A percentile compares a stretch with the other conserved stretches of the same genome.
phyloP scores from a whole-genome alignment of 2,888 invertebrate genomes.

The Cloeon dipterum region DNA sequence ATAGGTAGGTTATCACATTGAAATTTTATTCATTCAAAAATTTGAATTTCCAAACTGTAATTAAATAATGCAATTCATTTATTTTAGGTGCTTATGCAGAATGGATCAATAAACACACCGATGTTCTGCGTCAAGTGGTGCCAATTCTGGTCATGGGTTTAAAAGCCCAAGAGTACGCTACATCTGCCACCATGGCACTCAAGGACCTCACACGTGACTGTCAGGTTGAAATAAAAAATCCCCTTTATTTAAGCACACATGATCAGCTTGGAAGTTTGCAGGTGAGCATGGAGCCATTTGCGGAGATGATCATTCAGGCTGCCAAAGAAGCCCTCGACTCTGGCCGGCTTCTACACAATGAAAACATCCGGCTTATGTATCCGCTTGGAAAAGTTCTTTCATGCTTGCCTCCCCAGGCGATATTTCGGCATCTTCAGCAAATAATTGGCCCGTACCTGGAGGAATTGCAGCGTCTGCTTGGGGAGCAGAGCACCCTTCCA shows the following conservation, averaged over 20 bases:
- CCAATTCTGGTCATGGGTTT: slow-evolving; percentile 43
- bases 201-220: slow-evolving; percentile 74
- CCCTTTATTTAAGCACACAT: too few relatives aligned
- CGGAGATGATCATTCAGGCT: slow-evolving; percentile 47
- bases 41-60: neutral
- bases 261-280: too few relatives aligned
- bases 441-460: slow-evolving; percentile 41
- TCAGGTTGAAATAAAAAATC: slow-evolving; percentile 22
- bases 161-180: slow-evolving; percentile 38
- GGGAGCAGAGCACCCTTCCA: slow-evolving; percentile 24
- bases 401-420: slow-evolving; percentile 32
- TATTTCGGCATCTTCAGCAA: slow-evolving; percentile 41
- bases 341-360: slow-evolving; percentile 35
- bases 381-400: slow-evolving; percentile 51
- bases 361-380: slow-evolving; percentile 49
- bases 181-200: slow-evolving; percentile 65
- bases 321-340: slow-evolving; percentile 29
- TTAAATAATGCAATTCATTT: neutral
- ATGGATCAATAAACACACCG: slow-evolving; percentile 56
- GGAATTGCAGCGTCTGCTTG: slow-evolving; percentile 30
- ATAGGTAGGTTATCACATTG: slow-evolving; percentile 26
- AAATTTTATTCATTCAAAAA: neutral
- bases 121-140: slow-evolving; percentile 37
- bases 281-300: slow-evolving; percentile 48
- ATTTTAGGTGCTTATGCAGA: slow-evolving; percentile 50